Base-by-base conservation (phyloP, 2,113 vertebrate species). In the Notarius lentiginosus region DNA sequence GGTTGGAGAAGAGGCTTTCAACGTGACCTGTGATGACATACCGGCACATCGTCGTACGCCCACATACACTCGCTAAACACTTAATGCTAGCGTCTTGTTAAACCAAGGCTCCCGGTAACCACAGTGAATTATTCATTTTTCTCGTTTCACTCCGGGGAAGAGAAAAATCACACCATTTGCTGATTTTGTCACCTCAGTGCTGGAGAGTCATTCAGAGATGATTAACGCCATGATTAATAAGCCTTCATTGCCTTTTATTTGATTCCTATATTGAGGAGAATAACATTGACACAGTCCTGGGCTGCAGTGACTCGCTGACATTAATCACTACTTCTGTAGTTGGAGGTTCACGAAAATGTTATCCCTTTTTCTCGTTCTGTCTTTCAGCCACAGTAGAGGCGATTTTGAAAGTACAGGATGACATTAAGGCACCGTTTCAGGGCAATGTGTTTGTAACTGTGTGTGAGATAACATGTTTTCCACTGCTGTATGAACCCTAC, bases 1-100 rank as follows among this genome's bases (percentile, higher is more conserved):
- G 76, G 88, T 79, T 88, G 87, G 88, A 85, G 81, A 70, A 89
- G 60, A 84, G 89, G 88, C 86, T 86, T 87, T 87, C 81, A 86
- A n/a, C 77, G n/a, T 84, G 87, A 86, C 82, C 65, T 41, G 61
- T 85, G 72, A 81, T 81, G 10, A 61, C 79, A 81, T 81, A 81
- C 79, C 79, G 56, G 47, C 68, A 55, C 68, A 66, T 77, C 82
- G 65, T 41, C 60, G 27, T 60, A 87, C 70, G 4, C 70, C 51
- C 86, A 66, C 81, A 77, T 56, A 82, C 68, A 24, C 30, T 2
- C 27, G 1, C 20, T 83, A 1, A 63, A 86, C 60, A 84, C 72
- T 12, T 75, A 75, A 84, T 63, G 12, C 49, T 60, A 85, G 72
- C 47, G 30, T 53, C n/a, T 75, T 82, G 66, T 76, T 22, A 20